Conservation (phyloP, 2,113 vertebrate genomes). For the Passer montanus region DNA sequence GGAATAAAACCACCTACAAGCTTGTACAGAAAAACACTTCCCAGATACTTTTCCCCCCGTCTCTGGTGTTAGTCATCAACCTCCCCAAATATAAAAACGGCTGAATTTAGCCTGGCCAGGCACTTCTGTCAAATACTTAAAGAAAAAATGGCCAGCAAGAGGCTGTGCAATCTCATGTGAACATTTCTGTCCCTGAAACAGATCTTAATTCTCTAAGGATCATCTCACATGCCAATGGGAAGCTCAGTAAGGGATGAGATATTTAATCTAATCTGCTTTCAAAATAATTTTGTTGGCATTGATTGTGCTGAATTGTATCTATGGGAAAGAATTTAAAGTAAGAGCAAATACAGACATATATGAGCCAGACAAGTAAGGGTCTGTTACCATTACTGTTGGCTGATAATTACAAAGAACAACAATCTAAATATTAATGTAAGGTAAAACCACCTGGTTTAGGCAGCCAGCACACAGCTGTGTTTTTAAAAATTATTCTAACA, state of each 20-base stretch:
- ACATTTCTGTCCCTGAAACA: background rate
- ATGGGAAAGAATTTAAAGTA: slow-evolving; percentile 43
- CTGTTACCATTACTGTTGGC: background rate
- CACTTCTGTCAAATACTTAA: background rate
- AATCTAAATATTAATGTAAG: background rate
- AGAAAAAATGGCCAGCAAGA: background rate
- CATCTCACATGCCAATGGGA: background rate
- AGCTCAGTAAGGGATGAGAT: slow-evolving; percentile 27
- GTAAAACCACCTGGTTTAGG: background rate
- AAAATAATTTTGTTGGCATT: slow-evolving; percentile 58
- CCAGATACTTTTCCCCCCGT: background rate
- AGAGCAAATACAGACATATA: background rate
- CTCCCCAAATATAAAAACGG: background rate
- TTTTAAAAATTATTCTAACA: background rate
- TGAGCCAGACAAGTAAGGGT: background rate
- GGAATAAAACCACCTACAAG: background rate
- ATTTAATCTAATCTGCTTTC: slow-evolving; percentile 58
- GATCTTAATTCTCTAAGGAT: slow-evolving; percentile 33
- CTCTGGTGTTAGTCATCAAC: background rate
- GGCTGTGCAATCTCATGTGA: background rate
- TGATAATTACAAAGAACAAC: slow-evolving; percentile 15
- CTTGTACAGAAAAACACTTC: background rate
- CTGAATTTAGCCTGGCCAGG: background rate
- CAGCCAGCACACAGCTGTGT: background rate
- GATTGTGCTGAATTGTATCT: slow-evolving; percentile 32